Percentiles rank a stretch among this genome's conserved stretches.
Evolutionary conservation across 1,140 invertebrate genomes (phyloP).

Genomic region (Drosophila pseudoananassae): DNA sequence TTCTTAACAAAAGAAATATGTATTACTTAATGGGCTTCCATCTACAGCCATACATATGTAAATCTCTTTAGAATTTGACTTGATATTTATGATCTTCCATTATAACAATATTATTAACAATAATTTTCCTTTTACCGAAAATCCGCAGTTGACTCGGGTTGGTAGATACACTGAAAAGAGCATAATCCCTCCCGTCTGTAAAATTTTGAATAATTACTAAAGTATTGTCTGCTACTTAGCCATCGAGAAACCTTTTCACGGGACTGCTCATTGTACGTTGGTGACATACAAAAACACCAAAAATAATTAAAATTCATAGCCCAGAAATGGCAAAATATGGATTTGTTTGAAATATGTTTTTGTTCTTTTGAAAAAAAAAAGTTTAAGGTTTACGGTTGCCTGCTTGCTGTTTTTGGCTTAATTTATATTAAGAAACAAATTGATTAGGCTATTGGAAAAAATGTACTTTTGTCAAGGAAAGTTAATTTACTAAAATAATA

Average conservation of each 20-base stretch:
- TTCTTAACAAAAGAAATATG: not conserved
- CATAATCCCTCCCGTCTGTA: constrained; percentile 31
- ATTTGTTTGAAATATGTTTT: not conserved
- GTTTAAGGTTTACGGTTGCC: not conserved
- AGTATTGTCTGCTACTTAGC: constrained; percentile 33
- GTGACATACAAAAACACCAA: not conserved
- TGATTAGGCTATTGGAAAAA: too few relatives aligned
- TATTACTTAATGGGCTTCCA: not conserved
- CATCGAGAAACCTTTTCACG: constrained; percentile 16
- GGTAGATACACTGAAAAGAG: constrained; percentile 24
- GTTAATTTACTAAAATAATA: too few relatives aligned
- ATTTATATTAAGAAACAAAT: not conserved
- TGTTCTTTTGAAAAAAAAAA: constrained; percentile 1
- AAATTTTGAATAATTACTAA: constrained; percentile 42
- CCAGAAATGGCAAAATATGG: constrained; percentile 15
- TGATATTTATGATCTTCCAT: constrained; percentile 38
- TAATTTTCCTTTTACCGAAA: constrained; percentile 38
- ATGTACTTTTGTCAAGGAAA: too few relatives aligned
- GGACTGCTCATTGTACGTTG: constrained; percentile 31
- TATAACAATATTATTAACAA: constrained; percentile 44
- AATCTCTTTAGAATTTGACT: constrained; percentile 37
- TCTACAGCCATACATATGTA: constrained; percentile 5
- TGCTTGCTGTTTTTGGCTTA: not conserved
- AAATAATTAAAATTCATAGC: constrained; percentile 27
- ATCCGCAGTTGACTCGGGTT: constrained; percentile 34